A percentile compares a stretch with the other conserved stretches of the same genome.
These are phyloP conservation scores for Dasyurus viverrinus DNA, from an alignment of 2,113 vertebrate species.

Conservation along the genomic window DNA sequence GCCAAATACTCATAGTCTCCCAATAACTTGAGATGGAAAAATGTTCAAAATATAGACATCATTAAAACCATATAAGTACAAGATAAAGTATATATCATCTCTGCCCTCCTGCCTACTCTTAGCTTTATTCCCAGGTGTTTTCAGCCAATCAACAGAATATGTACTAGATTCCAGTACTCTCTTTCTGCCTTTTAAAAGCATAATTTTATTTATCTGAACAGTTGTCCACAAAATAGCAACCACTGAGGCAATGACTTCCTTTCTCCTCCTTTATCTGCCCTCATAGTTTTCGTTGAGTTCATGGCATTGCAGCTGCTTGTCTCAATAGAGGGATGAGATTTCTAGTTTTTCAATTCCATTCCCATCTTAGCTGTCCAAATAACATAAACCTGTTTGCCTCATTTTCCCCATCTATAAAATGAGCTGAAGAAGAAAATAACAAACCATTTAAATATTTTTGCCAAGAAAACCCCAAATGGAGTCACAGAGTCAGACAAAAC, in stretches of 20 bases:
- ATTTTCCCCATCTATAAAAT: background rate
- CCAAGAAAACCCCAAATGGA: background rate
- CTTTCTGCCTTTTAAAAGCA: background rate
- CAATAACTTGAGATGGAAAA: background rate
- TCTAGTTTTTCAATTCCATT: background rate
- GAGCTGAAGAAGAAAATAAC: background rate
- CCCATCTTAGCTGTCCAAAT: background rate
- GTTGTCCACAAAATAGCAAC: background rate
- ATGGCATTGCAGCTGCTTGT: background rate
- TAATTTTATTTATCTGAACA: background rate
- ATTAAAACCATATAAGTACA: background rate
- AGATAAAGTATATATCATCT: background rate
- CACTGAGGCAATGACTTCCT: background rate
- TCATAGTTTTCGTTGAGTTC: background rate
- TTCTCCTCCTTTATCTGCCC: background rate
- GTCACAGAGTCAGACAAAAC: background rate
- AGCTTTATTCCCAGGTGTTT: background rate
- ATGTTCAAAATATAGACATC: background rate
- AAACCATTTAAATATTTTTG: background rate
- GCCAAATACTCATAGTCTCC: background rate
- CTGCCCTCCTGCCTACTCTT: background rate
- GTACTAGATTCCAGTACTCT: background rate
- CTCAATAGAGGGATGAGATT: background rate
- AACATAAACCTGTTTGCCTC: background rate
- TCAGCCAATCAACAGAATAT: background rate